Percentiles rank a stretch among this genome's conserved stretches.
Evolutionary conservation across 2,797 vertebrate species (phyloP).

Genomic region (Prunella strophiata): DNA sequence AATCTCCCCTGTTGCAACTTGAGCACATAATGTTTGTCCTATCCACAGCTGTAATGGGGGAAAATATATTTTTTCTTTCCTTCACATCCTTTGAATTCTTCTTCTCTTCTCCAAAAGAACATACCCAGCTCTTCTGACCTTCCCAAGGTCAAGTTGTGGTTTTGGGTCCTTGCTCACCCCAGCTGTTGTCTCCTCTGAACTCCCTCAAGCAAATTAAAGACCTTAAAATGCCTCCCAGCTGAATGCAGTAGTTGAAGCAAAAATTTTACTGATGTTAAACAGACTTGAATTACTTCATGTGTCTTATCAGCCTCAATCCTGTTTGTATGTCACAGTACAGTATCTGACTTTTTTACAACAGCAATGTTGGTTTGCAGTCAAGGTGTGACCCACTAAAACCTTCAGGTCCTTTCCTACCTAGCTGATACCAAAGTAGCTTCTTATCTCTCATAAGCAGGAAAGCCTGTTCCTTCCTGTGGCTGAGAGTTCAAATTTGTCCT

Average conservation of each 20-base stretch:
- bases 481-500: not conserved
- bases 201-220: not conserved
- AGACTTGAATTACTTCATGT: not conserved
- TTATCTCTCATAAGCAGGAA: not conserved
- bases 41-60: not conserved
- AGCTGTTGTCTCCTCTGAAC: not conserved
- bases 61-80: not conserved
- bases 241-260: not conserved
- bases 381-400: not conserved
- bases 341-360: not conserved
- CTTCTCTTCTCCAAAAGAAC: not conserved
- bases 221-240: not conserved
- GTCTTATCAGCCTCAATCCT: not conserved
- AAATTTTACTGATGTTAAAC: not conserved
- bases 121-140: not conserved
- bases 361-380: not conserved
- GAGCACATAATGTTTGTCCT: not conserved
- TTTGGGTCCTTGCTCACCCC: not conserved
- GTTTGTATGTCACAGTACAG: not conserved
- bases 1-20: not conserved
- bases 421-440: not conserved
- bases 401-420: not conserved
- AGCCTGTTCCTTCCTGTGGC: not conserved
- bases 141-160: not conserved
- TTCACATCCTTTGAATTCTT: not conserved